Evolutionary conservation across 2,888 invertebrate genomes (phyloP).

Genomic region (Latrodectus elegans): DNA sequence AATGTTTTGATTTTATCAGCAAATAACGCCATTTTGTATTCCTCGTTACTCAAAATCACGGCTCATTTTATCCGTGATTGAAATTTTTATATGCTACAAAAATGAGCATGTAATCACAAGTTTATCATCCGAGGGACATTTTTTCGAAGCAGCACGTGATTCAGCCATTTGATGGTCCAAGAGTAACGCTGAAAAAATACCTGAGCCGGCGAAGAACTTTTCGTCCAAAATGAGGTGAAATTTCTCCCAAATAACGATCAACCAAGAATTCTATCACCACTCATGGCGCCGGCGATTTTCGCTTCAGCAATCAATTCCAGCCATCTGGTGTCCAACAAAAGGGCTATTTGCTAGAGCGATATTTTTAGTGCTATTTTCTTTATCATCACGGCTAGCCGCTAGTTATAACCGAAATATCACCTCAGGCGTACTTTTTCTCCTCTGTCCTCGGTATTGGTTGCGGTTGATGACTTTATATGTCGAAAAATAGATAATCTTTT

Average conservation of each 20-base stretch:
- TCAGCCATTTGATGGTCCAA: too few relatives aligned
- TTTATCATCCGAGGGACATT: too few relatives aligned
- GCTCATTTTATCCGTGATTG: too few relatives aligned
- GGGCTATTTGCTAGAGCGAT: conserved; percentile 46
- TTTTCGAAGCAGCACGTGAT: too few relatives aligned
- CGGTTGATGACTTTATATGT: background rate
- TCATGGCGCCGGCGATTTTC: conserved; percentile 59
- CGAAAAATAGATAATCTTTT: background rate
- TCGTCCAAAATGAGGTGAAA: conserved; percentile 31
- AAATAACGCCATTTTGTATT: too few relatives aligned
- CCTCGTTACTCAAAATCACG: too few relatives aligned
- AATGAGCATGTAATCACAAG: too few relatives aligned
- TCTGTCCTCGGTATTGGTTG: background rate
- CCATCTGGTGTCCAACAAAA: conserved; percentile 61
- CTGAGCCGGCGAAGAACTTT: background rate
- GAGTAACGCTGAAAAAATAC: conserved; percentile 28
- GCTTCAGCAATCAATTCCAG: conserved; percentile 62
- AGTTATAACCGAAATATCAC: conserved; percentile 42
- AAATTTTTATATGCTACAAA: too few relatives aligned
- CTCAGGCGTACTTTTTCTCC: conserved; percentile 27
- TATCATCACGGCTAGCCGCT: conserved; percentile 1
- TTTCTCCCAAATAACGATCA: conserved; percentile 34
- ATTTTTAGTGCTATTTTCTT: conserved; percentile 43
- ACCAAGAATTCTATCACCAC: conserved; percentile 46
- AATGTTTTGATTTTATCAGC: too few relatives aligned